These are phyloP conservation scores for Nephrotoma flavescens DNA, from an alignment of 2,888 invertebrate genomes.

Conservation along the genomic window DNA sequence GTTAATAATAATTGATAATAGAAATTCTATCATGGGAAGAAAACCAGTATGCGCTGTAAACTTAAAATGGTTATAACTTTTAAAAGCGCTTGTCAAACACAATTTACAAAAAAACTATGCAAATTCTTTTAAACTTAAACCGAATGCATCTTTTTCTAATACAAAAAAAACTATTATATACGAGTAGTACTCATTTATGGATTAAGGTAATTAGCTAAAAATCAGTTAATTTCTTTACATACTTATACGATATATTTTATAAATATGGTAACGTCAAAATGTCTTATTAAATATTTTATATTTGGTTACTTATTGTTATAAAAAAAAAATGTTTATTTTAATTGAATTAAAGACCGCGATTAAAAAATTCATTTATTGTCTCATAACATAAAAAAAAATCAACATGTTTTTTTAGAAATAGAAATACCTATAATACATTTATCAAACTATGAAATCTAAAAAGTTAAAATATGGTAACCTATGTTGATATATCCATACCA, in stretches of 20 bases:
- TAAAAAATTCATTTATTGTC: background rate
- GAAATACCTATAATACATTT: background rate
- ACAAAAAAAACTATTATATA: background rate
- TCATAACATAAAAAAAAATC: background rate
- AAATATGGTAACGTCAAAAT: background rate
- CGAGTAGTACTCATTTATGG: background rate
- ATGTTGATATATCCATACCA: background rate
- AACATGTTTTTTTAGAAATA: background rate
- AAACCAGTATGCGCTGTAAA: background rate
- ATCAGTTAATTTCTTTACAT: background rate
- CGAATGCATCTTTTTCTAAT: background rate
- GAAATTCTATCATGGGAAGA: background rate
- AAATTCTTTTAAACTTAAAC: background rate
- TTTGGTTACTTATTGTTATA: background rate
- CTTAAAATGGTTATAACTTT: background rate
- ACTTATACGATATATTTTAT: background rate
- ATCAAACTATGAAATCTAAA: background rate
- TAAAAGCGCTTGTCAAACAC: background rate
- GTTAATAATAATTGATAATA: background rate
- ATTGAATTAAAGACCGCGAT: background rate
- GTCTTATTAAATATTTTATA: background rate
- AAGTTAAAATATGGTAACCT: background rate
- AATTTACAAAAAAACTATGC: background rate
- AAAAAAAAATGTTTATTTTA: background rate
- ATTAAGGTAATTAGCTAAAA: background rate